phyloP scores from a whole-genome alignment of 1,140 invertebrate genomes.

The Polypedilum pembai region DNA sequence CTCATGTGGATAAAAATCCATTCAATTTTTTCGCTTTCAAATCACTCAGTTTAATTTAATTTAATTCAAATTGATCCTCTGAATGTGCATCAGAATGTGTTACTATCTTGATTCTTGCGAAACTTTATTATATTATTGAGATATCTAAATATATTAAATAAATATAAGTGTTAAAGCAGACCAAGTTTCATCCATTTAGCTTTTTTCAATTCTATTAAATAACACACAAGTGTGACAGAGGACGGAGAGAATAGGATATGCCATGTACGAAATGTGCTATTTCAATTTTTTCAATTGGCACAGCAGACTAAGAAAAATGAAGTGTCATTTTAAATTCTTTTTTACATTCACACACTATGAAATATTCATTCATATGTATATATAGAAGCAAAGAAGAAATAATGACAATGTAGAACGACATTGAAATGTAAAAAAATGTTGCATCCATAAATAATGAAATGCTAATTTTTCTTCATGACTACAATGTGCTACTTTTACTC shows the following conservation, averaged over 20 bases:
- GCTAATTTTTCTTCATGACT: constrained; percentile 7
- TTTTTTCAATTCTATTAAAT: neutral
- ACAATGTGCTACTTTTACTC: constrained; percentile 1
- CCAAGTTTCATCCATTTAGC: neutral
- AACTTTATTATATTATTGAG: neutral
- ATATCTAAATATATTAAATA: neutral
- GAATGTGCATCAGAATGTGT: too few species aligned
- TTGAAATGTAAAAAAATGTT: constrained; percentile 19
- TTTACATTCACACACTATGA: neutral
- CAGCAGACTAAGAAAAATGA: neutral
- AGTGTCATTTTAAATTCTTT: constrained; percentile 4
- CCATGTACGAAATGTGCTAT: too few species aligned
- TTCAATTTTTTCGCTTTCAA: too few species aligned
- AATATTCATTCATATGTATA: neutral
- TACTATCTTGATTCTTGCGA: too few species aligned
- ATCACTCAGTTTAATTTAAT: too few species aligned
- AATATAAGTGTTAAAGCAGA: neutral
- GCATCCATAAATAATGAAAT: constrained; percentile 18
- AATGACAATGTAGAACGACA: neutral
- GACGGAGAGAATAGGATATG: neutral
- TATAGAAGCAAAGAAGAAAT: neutral
- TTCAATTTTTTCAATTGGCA: neutral
- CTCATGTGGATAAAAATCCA: too few species aligned
- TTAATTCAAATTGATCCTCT: too few species aligned
- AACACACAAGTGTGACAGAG: neutral